Conservation (phyloP, 2,113 vertebrate genomes). For the Grantiella picta region DNA sequence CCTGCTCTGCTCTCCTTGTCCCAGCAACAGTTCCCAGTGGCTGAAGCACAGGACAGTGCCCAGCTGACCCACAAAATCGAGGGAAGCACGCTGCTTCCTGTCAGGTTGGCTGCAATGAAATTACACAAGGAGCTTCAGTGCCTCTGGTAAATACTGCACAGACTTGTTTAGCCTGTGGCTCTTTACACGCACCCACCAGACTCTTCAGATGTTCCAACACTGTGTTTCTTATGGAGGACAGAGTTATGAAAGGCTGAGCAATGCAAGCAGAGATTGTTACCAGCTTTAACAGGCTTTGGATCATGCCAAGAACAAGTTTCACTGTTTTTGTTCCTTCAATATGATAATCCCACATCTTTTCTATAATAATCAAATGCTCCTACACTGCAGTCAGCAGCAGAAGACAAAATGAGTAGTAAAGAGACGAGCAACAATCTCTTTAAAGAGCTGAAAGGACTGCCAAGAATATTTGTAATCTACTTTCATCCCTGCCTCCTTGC, state of each 20-base stretch:
- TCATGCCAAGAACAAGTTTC: constrained; percentile 29
- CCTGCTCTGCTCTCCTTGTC: fast-evolving
- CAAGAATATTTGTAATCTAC: neutral
- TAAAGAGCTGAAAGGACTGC: neutral
- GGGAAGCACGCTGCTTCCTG: neutral
- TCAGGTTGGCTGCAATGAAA: neutral
- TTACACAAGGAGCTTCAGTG: neutral
- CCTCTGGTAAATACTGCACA: constrained; percentile 42
- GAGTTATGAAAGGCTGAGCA: constrained; percentile 35
- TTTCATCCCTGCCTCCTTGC: neutral
- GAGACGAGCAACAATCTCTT: neutral
- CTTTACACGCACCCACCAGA: constrained; percentile 47
- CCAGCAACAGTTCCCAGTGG: neutral
- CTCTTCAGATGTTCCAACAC: constrained; percentile 12
- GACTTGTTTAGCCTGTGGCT: constrained; percentile 57
- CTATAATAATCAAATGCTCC: constrained; percentile 50
- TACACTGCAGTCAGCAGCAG: neutral
- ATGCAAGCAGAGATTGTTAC: constrained; percentile 33
- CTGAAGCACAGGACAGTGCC: neutral
- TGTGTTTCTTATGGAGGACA: neutral
- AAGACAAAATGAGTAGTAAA: constrained; percentile 11
- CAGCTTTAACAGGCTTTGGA: constrained; percentile 16
- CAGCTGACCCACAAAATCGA: neutral
- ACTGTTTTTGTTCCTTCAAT: constrained; percentile 32
- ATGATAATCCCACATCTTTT: constrained; percentile 29